Percentiles rank a stretch among this genome's conserved stretches.
Conservation (phyloP, 1,140 invertebrate genomes). For the Archivesica marissinica region DNA sequence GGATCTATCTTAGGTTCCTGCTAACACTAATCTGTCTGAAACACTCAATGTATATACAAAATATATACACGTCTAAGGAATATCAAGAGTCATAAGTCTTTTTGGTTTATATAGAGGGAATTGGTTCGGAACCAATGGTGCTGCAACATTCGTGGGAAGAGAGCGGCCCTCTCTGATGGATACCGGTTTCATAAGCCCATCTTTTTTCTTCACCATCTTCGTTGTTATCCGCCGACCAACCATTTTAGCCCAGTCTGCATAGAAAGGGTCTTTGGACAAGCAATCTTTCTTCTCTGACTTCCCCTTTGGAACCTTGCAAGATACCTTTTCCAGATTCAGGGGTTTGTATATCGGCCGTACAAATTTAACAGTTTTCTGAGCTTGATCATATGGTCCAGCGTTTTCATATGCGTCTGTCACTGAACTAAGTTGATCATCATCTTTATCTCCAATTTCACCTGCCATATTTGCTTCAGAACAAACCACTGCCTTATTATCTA, state of each 20-base stretch:
- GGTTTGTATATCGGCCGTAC: constrained; percentile 47
- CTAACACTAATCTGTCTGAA: too few relatives aligned
- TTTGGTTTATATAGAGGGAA: not conserved
- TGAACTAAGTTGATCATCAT: too few relatives aligned
- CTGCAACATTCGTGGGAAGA: constrained; percentile 5
- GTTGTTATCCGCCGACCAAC: constrained; percentile 35
- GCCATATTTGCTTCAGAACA: too few relatives aligned
- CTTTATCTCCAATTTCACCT: too few relatives aligned
- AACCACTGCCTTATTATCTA: too few relatives aligned
- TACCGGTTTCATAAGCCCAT: not conserved
- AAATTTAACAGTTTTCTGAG: too few relatives aligned
- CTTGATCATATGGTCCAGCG: too few relatives aligned
- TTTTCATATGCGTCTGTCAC: too few relatives aligned
- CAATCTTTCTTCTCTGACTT: constrained; percentile 57
- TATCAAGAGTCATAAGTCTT: constrained; percentile 15
- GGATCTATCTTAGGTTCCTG: too few relatives aligned
- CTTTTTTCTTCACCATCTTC: constrained; percentile 29
- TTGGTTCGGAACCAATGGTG: not conserved
- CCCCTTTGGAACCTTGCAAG: constrained; percentile 47
- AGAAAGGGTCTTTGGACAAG: constrained; percentile 48
- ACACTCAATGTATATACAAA: too few relatives aligned
- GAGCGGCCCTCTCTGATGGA: not conserved
- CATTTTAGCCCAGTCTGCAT: constrained; percentile 49
- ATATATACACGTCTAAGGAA: too few relatives aligned
- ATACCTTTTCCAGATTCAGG: constrained; percentile 41